Percentiles rank a stretch among this genome's conserved stretches.
These are phyloP conservation scores for Empis stercorea DNA, from an alignment of 2,888 invertebrate genomes.

Conservation along the genomic window DNA sequence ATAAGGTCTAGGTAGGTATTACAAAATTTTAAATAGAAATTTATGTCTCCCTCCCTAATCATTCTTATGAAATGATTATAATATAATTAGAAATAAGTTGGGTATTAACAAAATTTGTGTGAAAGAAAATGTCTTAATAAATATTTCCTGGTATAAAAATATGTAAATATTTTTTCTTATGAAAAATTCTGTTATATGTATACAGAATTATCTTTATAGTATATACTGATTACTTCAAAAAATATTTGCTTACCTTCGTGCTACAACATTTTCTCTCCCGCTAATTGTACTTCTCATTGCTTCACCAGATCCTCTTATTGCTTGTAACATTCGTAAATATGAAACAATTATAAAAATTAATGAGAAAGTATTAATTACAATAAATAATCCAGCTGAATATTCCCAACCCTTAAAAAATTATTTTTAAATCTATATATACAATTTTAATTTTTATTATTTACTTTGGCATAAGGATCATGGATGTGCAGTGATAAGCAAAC, in stretches of 20 bases:
- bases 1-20: too few relatives aligned
- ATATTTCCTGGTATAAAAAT: too few relatives aligned
- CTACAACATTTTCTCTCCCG: constrained; percentile 43
- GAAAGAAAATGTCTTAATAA: background rate
- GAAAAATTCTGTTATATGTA: background rate
- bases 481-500: constrained; percentile 47
- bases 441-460: constrained; percentile 17
- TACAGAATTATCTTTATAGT: too few relatives aligned
- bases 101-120: too few relatives aligned
- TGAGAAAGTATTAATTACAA: constrained; percentile 42
- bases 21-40: too few relatives aligned
- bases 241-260: constrained; percentile 35
- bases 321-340: constrained; percentile 44
- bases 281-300: constrained; percentile 45
- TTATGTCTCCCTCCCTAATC: too few relatives aligned
- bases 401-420: constrained; percentile 40
- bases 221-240: background rate
- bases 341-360: constrained; percentile 44
- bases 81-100: too few relatives aligned
- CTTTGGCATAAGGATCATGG: constrained; percentile 46
- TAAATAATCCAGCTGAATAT: constrained; percentile 45
- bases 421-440: background rate
- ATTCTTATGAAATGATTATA: too few relatives aligned
- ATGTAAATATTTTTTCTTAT: background rate
- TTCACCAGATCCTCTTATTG: constrained; percentile 43